Percentiles rank a stretch among this genome's conserved stretches.
Evolutionary conservation across 1,140 invertebrate species (phyloP).

Genomic region (Reticulitermes speratus): DNA sequence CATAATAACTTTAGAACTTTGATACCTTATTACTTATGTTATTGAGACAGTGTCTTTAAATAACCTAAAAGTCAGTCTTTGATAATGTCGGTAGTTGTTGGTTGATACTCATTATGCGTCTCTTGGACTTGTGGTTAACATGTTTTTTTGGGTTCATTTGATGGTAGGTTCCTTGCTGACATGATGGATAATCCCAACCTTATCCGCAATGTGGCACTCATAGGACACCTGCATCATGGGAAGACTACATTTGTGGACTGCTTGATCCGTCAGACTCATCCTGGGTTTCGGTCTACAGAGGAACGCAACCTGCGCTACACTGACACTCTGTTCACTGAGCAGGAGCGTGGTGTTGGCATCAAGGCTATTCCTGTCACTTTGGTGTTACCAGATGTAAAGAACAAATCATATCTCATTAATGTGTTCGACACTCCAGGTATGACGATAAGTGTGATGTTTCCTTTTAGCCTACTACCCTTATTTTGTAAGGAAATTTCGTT

Average conservation of each 20-base stretch:
- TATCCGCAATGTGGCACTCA: slow-evolving; percentile 93
- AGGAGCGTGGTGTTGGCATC: slow-evolving; percentile 95
- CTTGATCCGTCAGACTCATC: slow-evolving; percentile 95
- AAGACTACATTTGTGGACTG: slow-evolving; percentile 99
- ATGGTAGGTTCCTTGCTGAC: slow-evolving; percentile 79
- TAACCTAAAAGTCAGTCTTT: neutral
- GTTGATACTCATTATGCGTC: neutral
- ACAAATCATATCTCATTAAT: slow-evolving; percentile 94
- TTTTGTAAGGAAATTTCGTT: too few species aligned
- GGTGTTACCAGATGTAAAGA: slow-evolving; percentile 88
- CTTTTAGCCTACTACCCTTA: too few species aligned
- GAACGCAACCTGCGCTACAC: slow-evolving; percentile 88
- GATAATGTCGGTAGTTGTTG: neutral
- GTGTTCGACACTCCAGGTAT: slow-evolving; percentile 95
- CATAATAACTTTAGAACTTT: too few species aligned
- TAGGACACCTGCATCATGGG: slow-evolving; percentile 98
- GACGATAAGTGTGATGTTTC: neutral
- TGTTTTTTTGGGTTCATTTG: too few species aligned
- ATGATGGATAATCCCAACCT: slow-evolving; percentile 95
- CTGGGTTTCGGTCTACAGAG: slow-evolving; percentile 72
- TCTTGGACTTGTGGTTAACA: too few species aligned
- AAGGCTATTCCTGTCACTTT: slow-evolving; percentile 95
- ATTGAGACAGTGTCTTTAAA: too few species aligned
- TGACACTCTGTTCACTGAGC: slow-evolving; percentile 96
- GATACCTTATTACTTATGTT: too few species aligned